Percentiles rank a stretch among this genome's conserved stretches.
phyloP scores from a whole-genome alignment of 1,140 invertebrate species.

The Drosophila aff. region DNA sequence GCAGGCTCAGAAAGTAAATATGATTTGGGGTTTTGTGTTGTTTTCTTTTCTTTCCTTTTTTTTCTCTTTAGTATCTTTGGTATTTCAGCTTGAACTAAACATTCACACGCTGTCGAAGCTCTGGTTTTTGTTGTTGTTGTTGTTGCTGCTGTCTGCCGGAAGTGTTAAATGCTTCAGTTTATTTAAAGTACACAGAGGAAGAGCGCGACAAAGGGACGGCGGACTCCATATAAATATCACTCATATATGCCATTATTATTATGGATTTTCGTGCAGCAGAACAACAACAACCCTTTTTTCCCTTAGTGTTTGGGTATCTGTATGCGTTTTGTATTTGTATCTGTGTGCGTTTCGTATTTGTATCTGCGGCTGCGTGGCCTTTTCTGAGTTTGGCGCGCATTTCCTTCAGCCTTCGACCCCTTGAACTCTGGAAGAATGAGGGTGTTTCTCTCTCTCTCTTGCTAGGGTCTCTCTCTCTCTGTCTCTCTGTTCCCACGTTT shows the following conservation, averaged over 20 bases:
- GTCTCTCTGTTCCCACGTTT: constrained; percentile 35
- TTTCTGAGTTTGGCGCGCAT: constrained; percentile 73
- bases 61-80: constrained; percentile 2
- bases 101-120: constrained; percentile 74
- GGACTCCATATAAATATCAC: constrained; percentile 64
- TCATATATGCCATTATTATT: constrained; percentile 82
- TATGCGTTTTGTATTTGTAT: constrained; percentile 5
- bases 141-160: constrained; percentile 68
- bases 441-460: constrained; percentile 45
- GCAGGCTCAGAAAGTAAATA: constrained; percentile 26
- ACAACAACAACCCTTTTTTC: constrained; percentile 63
- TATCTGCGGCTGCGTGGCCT: constrained; percentile 52
- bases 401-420: constrained; percentile 48
- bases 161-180: constrained; percentile 83
- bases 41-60: constrained; percentile 6
- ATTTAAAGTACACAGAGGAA: constrained; percentile 69
- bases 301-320: constrained; percentile 3
- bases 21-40: constrained; percentile 15
- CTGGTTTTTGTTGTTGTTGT: constrained; percentile 33
- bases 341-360: constrained; percentile 13
- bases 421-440: constrained; percentile 54
- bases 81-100: constrained; percentile 58
- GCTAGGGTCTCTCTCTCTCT: not conserved
- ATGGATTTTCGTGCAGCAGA: constrained; percentile 56
- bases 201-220: constrained; percentile 11